Evolutionary conservation across 2,888 invertebrate genomes (phyloP), one percentile per base, ranked within the genome.

Genomic region (Tetranychus piercei): DNA sequence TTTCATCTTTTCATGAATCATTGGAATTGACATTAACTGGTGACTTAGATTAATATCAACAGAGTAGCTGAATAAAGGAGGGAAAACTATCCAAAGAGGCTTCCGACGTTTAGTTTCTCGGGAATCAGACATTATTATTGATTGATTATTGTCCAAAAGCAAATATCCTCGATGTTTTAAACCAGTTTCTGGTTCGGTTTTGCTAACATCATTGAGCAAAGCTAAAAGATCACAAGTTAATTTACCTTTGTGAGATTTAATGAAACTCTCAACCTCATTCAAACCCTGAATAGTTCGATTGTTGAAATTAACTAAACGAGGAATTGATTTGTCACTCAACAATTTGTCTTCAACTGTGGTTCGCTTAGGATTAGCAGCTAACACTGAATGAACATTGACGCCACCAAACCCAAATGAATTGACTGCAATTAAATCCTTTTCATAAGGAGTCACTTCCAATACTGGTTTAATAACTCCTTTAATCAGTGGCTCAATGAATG

Each of bases 281-380:
- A 90, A 89, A 8, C 90, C 90, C 72, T 87, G 88, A 81, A 90
- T 88, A 1, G 93, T 94, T 79, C 96, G 87, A 18, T 94, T 95
- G 6, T 92, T 91, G 75, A 89, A 88, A 55, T 88, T 84, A 73
- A 92, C 86, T 86, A 88, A 18, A 18, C 77, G 75, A 22, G 71
- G 72, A 23, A 75, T 8, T 22, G 8, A 44, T n/a, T 72, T 20
- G 55, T 43, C 9, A 20, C 5, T 34, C 43, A 55, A 9, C 8
- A 44, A n/a, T 94, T 93, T 78, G 88, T 88, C 82, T 88, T 88
- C 20, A 15, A 23, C 44, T 81, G 75, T 20, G 8, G n/a, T 8
- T 0, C 18, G 76, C 20, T 66, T 66, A 9, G 15, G 15, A 18
- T 76, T 69, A 6, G 83, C 81, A 75, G 78, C 77, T 65, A 82